These are phyloP conservation scores for Sorex araneus DNA, from an alignment of 2,113 vertebrate species.

Conservation along the genomic window DNA sequence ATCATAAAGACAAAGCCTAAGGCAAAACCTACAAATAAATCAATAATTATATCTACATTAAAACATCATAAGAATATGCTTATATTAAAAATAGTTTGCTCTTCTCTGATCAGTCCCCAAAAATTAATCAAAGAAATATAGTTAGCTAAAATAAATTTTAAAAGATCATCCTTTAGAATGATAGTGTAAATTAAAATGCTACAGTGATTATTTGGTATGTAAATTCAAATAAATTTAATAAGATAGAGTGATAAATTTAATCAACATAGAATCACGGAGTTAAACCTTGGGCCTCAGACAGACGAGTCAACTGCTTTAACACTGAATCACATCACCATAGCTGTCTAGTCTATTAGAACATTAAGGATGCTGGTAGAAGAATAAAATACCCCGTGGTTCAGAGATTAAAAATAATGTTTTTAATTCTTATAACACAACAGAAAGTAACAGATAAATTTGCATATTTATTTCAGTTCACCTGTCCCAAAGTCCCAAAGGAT, in stretches of 20 bases:
- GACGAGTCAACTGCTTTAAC: too few species aligned
- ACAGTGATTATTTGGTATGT: neutral
- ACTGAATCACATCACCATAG: too few species aligned
- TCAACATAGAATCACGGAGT: neutral
- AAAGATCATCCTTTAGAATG: conserved; percentile 1
- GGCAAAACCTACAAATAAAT: conserved; percentile 24
- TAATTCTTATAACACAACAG: neutral
- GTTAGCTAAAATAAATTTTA: neutral
- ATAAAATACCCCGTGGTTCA: neutral
- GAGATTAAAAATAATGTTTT: neutral
- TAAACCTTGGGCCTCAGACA: too few species aligned
- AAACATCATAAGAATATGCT: neutral
- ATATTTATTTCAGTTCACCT: neutral
- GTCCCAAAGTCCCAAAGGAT: neutral
- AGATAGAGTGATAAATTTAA: neutral
- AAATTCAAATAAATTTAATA: neutral
- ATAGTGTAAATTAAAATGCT: neutral
- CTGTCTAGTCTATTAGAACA: neutral
- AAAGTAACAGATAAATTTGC: neutral
- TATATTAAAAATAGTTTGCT: neutral
- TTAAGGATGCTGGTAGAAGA: neutral
- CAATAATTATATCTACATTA: neutral
- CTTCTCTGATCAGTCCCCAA: neutral
- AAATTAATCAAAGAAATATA: neutral
- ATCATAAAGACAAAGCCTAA: neutral